Evolutionary conservation across 1,140 invertebrate species (phyloP).

Genomic region (Hylaeus volcanicus): DNA sequence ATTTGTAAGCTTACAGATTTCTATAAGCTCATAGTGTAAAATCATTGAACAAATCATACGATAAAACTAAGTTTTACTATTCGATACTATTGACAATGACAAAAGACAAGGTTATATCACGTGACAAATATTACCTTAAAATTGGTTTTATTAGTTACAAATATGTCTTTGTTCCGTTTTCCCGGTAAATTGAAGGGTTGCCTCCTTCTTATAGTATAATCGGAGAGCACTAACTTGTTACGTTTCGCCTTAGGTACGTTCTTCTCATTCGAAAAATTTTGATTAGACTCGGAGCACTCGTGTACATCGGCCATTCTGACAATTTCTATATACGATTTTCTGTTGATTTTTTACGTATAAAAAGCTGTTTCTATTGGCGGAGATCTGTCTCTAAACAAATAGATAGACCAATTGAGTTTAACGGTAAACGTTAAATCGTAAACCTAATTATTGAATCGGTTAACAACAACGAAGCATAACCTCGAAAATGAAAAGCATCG

Average conservation of each 20-base stretch:
- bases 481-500: constrained; percentile 34
- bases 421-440: background rate
- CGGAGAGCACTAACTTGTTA: constrained; percentile 14
- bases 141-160: constrained; percentile 82
- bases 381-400: background rate
- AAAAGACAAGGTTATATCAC: constrained; percentile 58
- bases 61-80: background rate
- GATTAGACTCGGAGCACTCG: constrained; percentile 16
- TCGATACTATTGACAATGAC: constrained; percentile 1
- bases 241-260: background rate
- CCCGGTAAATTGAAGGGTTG: constrained; percentile 44
- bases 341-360: background rate
- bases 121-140: constrained; percentile 79
- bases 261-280: constrained; percentile 20
- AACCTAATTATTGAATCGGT: background rate
- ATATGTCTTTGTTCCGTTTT: constrained; percentile 78
- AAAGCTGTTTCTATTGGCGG: background rate
- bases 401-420: constrained; percentile 3
- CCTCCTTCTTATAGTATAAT: constrained; percentile 68
- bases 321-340: constrained; percentile 27
- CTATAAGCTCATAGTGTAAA: background rate
- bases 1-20: constrained; percentile 18
- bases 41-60: background rate
- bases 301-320: constrained; percentile 65
- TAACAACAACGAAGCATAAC: constrained; percentile 51